Evolutionary conservation across 1,140 invertebrate species (phyloP), one percentile per base, ranked within the genome.

Genomic region (Cheumatopsyche charites): DNA sequence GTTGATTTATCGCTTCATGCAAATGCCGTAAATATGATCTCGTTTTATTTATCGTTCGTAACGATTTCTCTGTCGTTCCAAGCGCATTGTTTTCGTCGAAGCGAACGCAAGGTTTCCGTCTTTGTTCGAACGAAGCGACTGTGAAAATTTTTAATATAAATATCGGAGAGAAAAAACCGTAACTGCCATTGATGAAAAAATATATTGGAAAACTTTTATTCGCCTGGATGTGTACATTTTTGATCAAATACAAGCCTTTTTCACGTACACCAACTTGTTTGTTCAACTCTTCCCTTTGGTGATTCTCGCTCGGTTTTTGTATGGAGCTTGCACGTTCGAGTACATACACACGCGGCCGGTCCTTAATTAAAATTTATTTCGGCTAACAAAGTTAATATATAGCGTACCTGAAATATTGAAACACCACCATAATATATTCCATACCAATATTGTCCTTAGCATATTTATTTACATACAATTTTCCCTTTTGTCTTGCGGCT

Each of bases 291-390:
- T 23, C 19, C 9, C 21, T 58, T 25, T n/a, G 15, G 43, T 15
- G 43, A 47, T 47, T 15, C 55, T 19, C 21, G 11, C 49, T 19
- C 17, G 12, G 49, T 21, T 11, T 17, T 25, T 58, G 3, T 21
- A 23, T 19, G 55, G 21, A 13, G 55, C 55, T 25, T 19, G 55
- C n/a, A 58, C 55, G 55, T 25, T 58, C 55, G 25, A 19, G 55
- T 58, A 58, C 55, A 12, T 58, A 58, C 55, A 12, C 25, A 58
- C 55, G n/a, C n/a, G 55, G 25, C 17, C 55, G 23, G 55, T 23
- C 55, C 55, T 58, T 58, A 58, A 58, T 58, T 58, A 58, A 58
- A 58, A 58, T 58, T 58, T 58, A 58, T 58, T 25, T 58, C 55
- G 25, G 19, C 55, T 58, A 58, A 58, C 55, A 58, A 58, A 58